Evolutionary conservation across 2,888 invertebrate genomes (phyloP).

Genomic region (Phengaris arion): DNA sequence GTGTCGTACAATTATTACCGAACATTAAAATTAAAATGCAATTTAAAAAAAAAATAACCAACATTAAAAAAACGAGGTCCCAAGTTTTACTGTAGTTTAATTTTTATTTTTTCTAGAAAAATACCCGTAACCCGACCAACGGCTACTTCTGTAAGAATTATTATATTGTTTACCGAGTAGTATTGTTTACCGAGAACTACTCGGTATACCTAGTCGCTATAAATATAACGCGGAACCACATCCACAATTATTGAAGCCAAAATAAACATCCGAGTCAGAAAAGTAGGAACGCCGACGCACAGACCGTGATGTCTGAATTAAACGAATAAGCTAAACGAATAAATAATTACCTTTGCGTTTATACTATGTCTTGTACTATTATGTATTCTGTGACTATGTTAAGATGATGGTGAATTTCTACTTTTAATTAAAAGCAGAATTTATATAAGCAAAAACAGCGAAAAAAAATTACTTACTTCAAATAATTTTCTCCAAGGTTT

Average conservation of each 20-base stretch:
- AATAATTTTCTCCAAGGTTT: too few relatives aligned
- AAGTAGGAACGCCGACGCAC: too few relatives aligned
- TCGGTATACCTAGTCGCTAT: neutral
- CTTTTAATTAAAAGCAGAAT: too few relatives aligned
- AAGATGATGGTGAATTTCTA: too few relatives aligned
- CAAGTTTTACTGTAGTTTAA: neutral
- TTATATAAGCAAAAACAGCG: too few relatives aligned
- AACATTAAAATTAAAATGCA: neutral
- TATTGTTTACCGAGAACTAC: constrained; percentile 19
- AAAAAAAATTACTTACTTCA: too few relatives aligned
- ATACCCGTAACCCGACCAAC: neutral
- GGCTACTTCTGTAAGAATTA: constrained; percentile 18
- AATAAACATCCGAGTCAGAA: neutral
- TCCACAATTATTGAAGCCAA: neutral
- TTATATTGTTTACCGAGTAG: constrained; percentile 9
- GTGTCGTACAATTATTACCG: too few relatives aligned
- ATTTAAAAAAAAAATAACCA: neutral
- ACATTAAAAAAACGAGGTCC: neutral
- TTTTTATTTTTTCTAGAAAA: neutral
- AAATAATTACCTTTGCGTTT: too few relatives aligned
- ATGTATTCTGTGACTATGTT: too few relatives aligned
- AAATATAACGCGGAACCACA: constrained; percentile 13
- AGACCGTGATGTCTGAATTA: too few relatives aligned
- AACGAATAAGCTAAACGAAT: too few relatives aligned
- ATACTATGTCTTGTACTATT: too few relatives aligned